phyloP scores from a whole-genome alignment of 2,113 vertebrate genomes.

The Heterocephalus glaber region DNA sequence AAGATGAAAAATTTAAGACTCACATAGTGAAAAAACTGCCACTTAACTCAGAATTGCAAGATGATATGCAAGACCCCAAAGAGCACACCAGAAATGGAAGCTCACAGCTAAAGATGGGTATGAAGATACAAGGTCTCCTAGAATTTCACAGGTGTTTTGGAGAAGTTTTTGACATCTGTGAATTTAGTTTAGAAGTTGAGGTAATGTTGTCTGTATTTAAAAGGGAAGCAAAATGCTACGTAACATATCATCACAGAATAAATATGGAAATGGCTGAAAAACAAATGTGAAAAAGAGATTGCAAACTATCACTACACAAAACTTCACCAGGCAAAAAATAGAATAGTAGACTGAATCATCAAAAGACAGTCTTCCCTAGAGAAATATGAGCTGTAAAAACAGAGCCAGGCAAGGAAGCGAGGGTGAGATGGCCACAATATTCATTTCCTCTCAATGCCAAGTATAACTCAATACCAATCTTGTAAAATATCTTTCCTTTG shows the following conservation, averaged over 20 bases:
- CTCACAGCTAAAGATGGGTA: background rate
- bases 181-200: background rate
- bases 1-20: background rate
- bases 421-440: background rate
- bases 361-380: background rate
- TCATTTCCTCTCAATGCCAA: background rate
- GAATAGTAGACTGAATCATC: background rate
- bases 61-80: background rate
- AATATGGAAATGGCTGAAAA: background rate
- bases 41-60: background rate
- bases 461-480: background rate
- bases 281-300: background rate
- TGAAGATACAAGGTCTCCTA: background rate
- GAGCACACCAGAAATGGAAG: background rate
- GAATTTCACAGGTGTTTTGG: background rate
- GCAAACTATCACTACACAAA: background rate
- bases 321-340: background rate
- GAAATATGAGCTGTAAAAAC: background rate
- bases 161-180: background rate
- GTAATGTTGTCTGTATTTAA: background rate
- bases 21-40: background rate
- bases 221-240: background rate
- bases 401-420: background rate
- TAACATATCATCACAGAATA: background rate
- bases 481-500: background rate